A percentile compares a stretch with the other conserved stretches of the same genome.
Conservation (phyloP, 2,113 vertebrate genomes). For the Connochaetes taurinus region DNA sequence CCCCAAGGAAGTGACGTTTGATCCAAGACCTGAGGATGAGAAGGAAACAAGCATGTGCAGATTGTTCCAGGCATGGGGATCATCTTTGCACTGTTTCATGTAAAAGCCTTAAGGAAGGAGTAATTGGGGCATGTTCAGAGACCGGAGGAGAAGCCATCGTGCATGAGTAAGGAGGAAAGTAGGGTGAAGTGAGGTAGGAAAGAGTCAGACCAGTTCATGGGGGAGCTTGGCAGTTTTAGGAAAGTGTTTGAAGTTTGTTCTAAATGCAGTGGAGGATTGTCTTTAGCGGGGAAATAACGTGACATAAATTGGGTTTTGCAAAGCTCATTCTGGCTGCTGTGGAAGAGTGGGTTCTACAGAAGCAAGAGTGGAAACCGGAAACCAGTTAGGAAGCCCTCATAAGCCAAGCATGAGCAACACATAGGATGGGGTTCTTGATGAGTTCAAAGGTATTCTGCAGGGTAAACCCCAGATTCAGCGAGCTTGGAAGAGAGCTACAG, state of each 20-base stretch:
- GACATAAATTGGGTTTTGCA: background rate
- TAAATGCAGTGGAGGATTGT: background rate
- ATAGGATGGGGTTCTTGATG: background rate
- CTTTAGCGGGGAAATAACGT: background rate
- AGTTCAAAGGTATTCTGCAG: background rate
- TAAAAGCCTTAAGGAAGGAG: background rate
- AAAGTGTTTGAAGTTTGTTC: conserved; percentile 21
- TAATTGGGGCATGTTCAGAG: background rate
- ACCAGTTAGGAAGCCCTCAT: background rate
- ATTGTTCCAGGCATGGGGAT: background rate
- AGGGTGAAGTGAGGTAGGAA: background rate
- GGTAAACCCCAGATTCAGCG: background rate
- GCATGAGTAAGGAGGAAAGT: background rate
- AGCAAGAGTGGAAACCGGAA: background rate
- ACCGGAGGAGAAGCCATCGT: background rate
- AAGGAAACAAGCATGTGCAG: background rate
- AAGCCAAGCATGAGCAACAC: background rate
- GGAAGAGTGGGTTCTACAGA: background rate
- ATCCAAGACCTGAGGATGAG: background rate
- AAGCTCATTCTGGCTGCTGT: background rate
- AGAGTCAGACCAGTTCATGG: background rate
- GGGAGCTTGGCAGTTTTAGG: background rate
- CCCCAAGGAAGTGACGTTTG: background rate
- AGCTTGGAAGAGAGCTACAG: background rate
- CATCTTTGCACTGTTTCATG: background rate